Percentiles rank a stretch among this genome's conserved stretches.
Conservation (phyloP, 64 coral and sea anemone genomes). For the Stichodactyla mertensii region DNA sequence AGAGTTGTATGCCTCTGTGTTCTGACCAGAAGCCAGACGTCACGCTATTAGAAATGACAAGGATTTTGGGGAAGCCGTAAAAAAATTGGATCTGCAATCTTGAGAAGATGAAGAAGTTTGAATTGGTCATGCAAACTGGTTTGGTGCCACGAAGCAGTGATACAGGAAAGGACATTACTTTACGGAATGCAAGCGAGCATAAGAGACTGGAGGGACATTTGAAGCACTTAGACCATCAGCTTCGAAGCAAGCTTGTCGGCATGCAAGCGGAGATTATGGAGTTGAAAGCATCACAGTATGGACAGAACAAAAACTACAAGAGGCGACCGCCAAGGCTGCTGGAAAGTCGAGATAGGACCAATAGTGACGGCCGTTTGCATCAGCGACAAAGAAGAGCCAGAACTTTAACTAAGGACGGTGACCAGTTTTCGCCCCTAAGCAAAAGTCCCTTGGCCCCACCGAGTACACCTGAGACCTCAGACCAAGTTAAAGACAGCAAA, state of each 20-base stretch:
- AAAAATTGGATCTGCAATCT: neutral
- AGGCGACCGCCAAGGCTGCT: neutral
- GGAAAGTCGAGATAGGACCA: neutral
- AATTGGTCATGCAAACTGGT: slow-evolving; percentile 32
- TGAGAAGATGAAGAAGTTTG: slow-evolving; percentile 47
- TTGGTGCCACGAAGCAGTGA: slow-evolving; percentile 48
- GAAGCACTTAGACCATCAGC: slow-evolving; percentile 58
- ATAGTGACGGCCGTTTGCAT: neutral
- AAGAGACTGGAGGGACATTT: slow-evolving; percentile 56
- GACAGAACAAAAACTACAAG: neutral
- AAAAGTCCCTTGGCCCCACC: neutral
- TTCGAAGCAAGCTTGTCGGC: slow-evolving; percentile 55
- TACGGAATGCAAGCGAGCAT: slow-evolving; percentile 68
- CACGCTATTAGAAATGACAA: neutral
- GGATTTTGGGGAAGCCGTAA: neutral
- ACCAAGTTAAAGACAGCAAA: neutral
- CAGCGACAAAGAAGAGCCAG: neutral
- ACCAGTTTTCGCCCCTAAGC: neutral
- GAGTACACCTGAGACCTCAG: neutral
- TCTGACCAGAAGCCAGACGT: neutral
- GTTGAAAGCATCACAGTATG: slow-evolving; percentile 46
- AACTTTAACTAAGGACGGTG: neutral
- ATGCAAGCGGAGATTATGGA: slow-evolving; percentile 76
- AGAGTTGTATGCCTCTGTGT: neutral
- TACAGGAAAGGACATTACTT: slow-evolving; percentile 57